Conservation (phyloP, 2,797 vertebrate genomes). For the Champsocephalus esox region DNA sequence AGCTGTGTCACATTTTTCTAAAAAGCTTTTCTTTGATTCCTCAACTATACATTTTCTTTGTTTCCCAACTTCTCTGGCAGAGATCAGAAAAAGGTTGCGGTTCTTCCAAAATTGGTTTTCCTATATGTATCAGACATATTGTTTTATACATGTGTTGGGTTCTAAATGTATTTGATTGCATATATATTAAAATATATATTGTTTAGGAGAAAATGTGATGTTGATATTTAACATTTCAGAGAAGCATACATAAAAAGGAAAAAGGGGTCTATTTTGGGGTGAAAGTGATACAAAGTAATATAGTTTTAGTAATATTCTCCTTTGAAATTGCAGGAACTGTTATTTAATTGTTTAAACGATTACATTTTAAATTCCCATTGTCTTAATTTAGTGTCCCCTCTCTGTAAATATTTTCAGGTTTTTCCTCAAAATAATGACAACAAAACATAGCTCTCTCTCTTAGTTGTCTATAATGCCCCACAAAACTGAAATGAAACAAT, state of each 20-base stretch:
- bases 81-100: not conserved
- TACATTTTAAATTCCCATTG: not conserved
- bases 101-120: not conserved
- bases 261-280: not conserved
- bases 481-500: not conserved
- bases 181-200: not conserved
- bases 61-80: slow-evolving; percentile 41
- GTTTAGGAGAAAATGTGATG: not conserved
- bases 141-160: slow-evolving; percentile 5
- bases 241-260: not conserved
- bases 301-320: not conserved
- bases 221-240: not conserved
- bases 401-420: not conserved
- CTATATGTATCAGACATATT: not conserved
- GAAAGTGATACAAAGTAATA: too few species aligned
- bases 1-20: slow-evolving; percentile 72
- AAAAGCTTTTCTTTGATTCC: slow-evolving; percentile 74
- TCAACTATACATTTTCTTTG: slow-evolving; percentile 53
- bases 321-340: not conserved
- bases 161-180: slow-evolving; percentile 6
- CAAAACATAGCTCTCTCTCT: not conserved
- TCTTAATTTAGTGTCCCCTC: not conserved
- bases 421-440: not conserved
- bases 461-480: not conserved
- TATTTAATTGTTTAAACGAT: not conserved